Conservation (phyloP, 1,140 invertebrate species). For the Drosophila pachea region DNA sequence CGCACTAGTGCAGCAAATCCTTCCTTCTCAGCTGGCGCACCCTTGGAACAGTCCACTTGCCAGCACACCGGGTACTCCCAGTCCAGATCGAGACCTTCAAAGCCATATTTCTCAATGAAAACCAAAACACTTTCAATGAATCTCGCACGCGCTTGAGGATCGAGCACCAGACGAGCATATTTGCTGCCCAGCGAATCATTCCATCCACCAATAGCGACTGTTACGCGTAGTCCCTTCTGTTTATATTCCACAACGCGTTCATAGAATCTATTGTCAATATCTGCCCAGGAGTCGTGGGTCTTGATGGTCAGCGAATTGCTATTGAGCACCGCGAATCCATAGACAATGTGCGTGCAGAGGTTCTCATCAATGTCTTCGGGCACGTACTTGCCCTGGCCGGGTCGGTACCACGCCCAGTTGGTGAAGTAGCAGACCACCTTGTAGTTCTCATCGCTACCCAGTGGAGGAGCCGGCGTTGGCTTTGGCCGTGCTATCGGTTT, state of each 20-base stretch:
- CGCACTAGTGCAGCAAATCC: constrained; percentile 85
- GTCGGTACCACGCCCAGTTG: constrained; percentile 85
- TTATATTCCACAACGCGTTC: constrained; percentile 87
- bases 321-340: constrained; percentile 86
- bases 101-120: constrained; percentile 89
- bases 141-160: constrained; percentile 83
- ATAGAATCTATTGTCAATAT: constrained; percentile 88
- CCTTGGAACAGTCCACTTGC: constrained; percentile 89
- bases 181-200: constrained; percentile 92
- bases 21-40: constrained; percentile 87
- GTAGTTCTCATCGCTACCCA: constrained; percentile 73
- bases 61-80: constrained; percentile 90
- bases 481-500: constrained; percentile 69
- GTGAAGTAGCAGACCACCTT: constrained; percentile 86
- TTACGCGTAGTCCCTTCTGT: constrained; percentile 75
- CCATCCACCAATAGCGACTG: constrained; percentile 89
- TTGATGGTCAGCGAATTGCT: constrained; percentile 82
- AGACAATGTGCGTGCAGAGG: constrained; percentile 87
- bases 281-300: constrained; percentile 85
- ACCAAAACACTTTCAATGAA: constrained; percentile 87
- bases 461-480: constrained; percentile 40
- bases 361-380: constrained; percentile 84
- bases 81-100: constrained; percentile 92
- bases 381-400: constrained; percentile 82
- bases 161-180: constrained; percentile 90